Evolutionary conservation across 2,888 invertebrate species (phyloP).

Genomic region (Melieria omissa): DNA sequence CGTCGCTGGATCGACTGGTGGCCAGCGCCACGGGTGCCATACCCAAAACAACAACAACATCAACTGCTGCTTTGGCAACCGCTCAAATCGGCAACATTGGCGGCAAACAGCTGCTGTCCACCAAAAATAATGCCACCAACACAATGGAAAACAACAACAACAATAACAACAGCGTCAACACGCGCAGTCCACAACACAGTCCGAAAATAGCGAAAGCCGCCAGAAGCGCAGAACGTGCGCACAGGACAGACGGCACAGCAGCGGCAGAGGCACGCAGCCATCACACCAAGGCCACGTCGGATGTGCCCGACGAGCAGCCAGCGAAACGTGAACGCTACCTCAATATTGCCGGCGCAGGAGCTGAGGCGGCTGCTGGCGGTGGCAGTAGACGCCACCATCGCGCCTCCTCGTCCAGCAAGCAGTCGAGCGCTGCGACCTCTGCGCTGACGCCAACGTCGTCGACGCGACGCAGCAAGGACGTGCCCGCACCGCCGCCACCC

Average conservation of each 20-base stretch:
- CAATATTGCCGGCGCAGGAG: conserved; percentile 25
- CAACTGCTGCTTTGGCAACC: conserved; percentile 12
- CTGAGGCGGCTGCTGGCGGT: background rate
- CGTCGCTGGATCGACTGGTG: conserved; percentile 59
- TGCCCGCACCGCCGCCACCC: conserved; percentile 59
- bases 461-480: conserved; percentile 54
- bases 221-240: background rate
- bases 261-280: conserved; percentile 11
- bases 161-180: conserved; percentile 4
- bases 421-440: conserved; percentile 28
- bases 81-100: background rate
- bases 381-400: conserved; percentile 34
- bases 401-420: background rate
- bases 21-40: conserved; percentile 62
- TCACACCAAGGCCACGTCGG: conserved; percentile 16
- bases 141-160: background rate
- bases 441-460: background rate
- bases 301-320: background rate
- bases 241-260: background rate
- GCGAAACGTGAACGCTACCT: conserved; percentile 31
- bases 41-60: conserved; percentile 52
- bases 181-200: conserved; percentile 45
- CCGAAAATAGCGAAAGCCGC: conserved; percentile 42
- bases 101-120: conserved; percentile 11
- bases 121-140: background rate